Conservation (phyloP, 2,113 vertebrate genomes). For the Garra rufa region DNA sequence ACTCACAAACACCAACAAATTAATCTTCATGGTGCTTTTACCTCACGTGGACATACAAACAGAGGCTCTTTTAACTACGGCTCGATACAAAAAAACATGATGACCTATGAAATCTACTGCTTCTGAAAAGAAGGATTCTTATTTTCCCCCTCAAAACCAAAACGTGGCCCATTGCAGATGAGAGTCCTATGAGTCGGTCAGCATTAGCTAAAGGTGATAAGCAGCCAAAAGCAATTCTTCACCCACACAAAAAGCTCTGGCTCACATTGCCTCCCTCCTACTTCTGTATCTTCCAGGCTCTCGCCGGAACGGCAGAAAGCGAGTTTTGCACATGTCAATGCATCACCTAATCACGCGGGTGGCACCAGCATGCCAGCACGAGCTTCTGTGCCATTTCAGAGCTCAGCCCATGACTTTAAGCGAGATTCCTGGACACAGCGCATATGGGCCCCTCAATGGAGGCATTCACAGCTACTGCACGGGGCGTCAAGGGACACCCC, state of each 20-base stretch:
- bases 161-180: slow-evolving; percentile 28
- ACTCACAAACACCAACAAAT: slow-evolving; percentile 18
- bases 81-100: slow-evolving; percentile 6
- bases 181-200: slow-evolving; percentile 29
- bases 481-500: slow-evolving; percentile 51
- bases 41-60: slow-evolving; percentile 38
- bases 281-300: slow-evolving; percentile 21
- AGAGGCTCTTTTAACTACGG: slow-evolving; percentile 44
- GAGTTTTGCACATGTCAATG: background rate
- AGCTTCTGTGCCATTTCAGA: slow-evolving; percentile 37
- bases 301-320: background rate
- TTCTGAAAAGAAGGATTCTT: slow-evolving; percentile 45
- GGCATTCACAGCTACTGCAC: slow-evolving; percentile 65
- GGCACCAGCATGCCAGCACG: slow-evolving; percentile 17
- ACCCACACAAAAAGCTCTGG: slow-evolving; percentile 13
- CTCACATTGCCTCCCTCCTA: slow-evolving; percentile 22
- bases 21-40: slow-evolving; percentile 30
- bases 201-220: slow-evolving; percentile 30
- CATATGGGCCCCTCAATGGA: slow-evolving; percentile 67
- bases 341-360: slow-evolving; percentile 6
- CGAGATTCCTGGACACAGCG: slow-evolving; percentile 66
- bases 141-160: background rate
- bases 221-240: slow-evolving; percentile 2
- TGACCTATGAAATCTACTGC: slow-evolving; percentile 37
- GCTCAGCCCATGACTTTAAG: background rate